Conservation (phyloP, 2,113 vertebrate species). For the Ptilorrhoa leucosticta region DNA sequence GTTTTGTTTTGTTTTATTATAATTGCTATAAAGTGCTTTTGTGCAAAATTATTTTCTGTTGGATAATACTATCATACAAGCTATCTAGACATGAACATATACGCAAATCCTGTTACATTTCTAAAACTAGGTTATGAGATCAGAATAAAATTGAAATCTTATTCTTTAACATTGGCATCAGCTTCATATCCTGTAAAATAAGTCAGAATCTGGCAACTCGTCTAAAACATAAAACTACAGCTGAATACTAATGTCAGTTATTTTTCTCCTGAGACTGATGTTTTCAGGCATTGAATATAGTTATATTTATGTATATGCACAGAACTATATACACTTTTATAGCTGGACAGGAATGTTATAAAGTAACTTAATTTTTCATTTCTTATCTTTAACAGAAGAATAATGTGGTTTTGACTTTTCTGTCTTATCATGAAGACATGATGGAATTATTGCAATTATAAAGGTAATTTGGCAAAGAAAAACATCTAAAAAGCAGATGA, state of each 20-base stretch:
- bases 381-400: not conserved
- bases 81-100: not conserved
- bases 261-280: not conserved
- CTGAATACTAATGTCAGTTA: not conserved
- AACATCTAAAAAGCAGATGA: not conserved
- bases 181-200: not conserved
- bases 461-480: not conserved
- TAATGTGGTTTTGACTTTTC: not conserved
- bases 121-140: not conserved
- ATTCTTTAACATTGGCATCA: not conserved
- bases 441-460: not conserved
- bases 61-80: not conserved
- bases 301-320: not conserved
- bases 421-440: not conserved
- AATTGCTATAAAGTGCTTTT: not conserved
- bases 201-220: not conserved
- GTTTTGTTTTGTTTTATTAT: not conserved
- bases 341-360: not conserved
- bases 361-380: not conserved
- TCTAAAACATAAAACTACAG: not conserved
- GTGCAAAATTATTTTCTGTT: not conserved
- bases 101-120: not conserved
- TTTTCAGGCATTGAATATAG: not conserved
- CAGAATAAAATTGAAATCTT: not conserved
- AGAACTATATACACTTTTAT: not conserved